Percentiles rank a stretch among this genome's conserved stretches.
phyloP scores from a whole-genome alignment of 2,113 vertebrate genomes.

The Nyctibius bracteatus region DNA sequence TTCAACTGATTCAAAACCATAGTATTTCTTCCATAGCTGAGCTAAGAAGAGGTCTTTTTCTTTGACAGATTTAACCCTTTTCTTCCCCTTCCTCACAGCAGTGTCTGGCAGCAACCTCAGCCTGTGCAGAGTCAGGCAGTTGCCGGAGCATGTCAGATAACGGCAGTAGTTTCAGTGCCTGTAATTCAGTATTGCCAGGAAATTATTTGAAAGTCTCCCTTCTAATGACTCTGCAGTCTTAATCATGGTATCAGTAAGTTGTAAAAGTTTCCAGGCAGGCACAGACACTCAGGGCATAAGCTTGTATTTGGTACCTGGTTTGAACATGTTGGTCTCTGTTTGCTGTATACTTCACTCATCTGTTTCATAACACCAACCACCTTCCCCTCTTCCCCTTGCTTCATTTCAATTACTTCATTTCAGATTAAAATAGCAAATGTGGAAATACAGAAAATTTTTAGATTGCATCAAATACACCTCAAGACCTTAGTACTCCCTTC shows the following conservation, averaged over 20 bases:
- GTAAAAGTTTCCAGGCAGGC: background rate
- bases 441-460: background rate
- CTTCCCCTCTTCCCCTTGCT: background rate
- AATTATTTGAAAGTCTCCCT: background rate
- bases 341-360: background rate
- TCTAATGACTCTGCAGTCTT: background rate
- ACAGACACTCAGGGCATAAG: background rate
- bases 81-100: background rate
- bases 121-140: background rate
- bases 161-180: background rate
- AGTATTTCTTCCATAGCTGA: background rate
- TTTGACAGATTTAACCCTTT: background rate
- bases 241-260: background rate
- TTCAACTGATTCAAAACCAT: background rate
- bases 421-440: background rate
- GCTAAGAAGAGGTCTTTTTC: background rate
- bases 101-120: background rate
- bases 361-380: background rate
- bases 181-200: background rate
- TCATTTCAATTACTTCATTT: background rate
- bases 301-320: background rate
- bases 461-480: background rate
- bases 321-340: background rate
- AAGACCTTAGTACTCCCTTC: background rate
- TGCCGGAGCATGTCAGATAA: fast-evolving